Evolutionary conservation across 2,888 invertebrate species (phyloP).

Genomic region (Syrista parreyssii): DNA sequence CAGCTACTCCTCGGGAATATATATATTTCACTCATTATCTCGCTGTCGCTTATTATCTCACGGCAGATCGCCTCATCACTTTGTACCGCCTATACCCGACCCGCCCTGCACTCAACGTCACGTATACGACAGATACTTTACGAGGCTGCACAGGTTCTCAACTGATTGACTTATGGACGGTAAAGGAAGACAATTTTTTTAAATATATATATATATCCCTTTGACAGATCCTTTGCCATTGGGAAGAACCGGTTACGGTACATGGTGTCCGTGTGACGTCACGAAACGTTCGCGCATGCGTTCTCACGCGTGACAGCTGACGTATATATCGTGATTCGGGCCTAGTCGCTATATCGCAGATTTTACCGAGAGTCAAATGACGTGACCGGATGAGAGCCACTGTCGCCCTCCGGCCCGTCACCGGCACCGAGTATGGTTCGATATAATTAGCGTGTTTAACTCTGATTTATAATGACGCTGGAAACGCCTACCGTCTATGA

Average conservation of each 20-base stretch:
- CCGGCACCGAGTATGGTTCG: constrained; percentile 38
- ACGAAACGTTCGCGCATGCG: not conserved
- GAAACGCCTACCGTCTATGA: constrained; percentile 56
- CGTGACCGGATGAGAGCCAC: constrained; percentile 32
- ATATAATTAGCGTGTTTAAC: constrained; percentile 61
- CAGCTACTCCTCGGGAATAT: not conserved
- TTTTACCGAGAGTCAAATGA: not conserved
- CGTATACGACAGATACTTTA: not conserved
- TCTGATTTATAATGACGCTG: constrained; percentile 60
- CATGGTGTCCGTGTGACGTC: not conserved
- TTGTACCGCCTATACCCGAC: constrained; percentile 22
- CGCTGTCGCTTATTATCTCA: constrained; percentile 35
- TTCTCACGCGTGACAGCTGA: not conserved
- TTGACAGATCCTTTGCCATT: not conserved
- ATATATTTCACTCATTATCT: constrained; percentile 29
- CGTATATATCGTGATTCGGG: too few relatives aligned
- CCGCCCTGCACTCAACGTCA: constrained; percentile 3
- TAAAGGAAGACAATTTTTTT: not conserved
- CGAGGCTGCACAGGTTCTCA: not conserved
- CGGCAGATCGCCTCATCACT: constrained; percentile 32
- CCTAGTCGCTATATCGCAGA: not conserved
- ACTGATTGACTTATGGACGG: not conserved
- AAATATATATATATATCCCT: not conserved
- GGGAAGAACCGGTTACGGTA: not conserved
- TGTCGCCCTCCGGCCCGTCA: constrained; percentile 33